Evolutionary conservation across 2,888 invertebrate species (phyloP).

Genomic region (Andricus quercusramuli): DNA sequence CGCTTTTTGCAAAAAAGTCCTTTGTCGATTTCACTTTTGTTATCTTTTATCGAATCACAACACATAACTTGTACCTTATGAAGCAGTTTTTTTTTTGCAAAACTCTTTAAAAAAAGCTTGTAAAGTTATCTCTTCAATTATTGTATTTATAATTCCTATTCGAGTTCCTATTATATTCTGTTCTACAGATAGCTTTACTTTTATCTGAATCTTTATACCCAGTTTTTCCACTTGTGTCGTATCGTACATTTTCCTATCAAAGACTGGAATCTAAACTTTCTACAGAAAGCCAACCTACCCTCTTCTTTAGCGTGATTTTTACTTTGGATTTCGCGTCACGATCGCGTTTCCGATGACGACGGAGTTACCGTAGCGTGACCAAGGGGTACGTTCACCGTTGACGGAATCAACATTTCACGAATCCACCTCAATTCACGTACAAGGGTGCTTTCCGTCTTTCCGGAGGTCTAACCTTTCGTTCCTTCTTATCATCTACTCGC

Average conservation of each 20-base stretch:
- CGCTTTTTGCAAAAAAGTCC: slow-evolving; percentile 10
- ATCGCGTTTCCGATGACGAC: slow-evolving; percentile 29
- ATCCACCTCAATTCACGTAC: slow-evolving; percentile 9
- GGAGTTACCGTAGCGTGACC: slow-evolving; percentile 30
- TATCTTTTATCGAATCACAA: too few relatives aligned
- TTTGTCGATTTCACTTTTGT: not conserved
- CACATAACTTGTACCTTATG: too few relatives aligned
- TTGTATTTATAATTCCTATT: not conserved
- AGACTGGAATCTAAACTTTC: slow-evolving; percentile 22
- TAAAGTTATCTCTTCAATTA: not conserved
- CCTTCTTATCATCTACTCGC: slow-evolving; percentile 12
- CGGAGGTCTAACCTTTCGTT: slow-evolving; percentile 10
- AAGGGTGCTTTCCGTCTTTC: slow-evolving; percentile 27
- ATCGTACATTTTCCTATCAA: slow-evolving; percentile 24
- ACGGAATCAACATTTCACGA: slow-evolving; percentile 35
- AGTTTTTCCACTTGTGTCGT: slow-evolving; percentile 29
- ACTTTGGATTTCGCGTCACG: slow-evolving; percentile 34
- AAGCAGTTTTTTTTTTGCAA: not conserved
- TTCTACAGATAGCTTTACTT: not conserved
- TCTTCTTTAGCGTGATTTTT: slow-evolving; percentile 22
- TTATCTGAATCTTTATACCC: not conserved
- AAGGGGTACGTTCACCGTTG: slow-evolving; percentile 14
- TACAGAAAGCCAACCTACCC: slow-evolving; percentile 15
- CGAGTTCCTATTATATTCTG: not conserved
- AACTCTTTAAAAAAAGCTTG: not conserved